These are phyloP conservation scores for Epistrophe grossulariae DNA, from an alignment of 2,888 invertebrate genomes.

Conservation along the genomic window DNA sequence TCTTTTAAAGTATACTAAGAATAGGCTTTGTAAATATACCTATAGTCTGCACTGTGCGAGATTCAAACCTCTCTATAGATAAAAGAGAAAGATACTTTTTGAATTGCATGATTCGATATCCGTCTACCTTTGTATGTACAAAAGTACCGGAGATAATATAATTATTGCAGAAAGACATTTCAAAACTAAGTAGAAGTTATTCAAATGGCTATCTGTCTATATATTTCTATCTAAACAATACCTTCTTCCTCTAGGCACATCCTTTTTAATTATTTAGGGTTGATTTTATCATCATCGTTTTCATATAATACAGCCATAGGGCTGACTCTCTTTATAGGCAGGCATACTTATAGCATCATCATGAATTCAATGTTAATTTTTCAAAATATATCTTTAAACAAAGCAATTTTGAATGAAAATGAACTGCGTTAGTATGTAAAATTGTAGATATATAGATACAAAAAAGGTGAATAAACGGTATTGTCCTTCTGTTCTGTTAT, in stretches of 20 bases:
- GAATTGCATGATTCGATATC: constrained; percentile 22
- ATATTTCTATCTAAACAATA: background rate
- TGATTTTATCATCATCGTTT: constrained; percentile 31
- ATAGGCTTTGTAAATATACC: constrained; percentile 13
- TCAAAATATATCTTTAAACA: constrained; percentile 26
- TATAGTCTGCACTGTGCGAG: background rate
- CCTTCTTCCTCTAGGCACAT: background rate
- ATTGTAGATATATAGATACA: too few relatives aligned
- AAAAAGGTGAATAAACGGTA: constrained; percentile 3
- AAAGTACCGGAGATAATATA: background rate
- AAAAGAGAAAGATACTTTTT: constrained; percentile 9
- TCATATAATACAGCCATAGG: constrained; percentile 1
- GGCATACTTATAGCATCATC: background rate
- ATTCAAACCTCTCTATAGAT: background rate
- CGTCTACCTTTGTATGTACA: background rate
- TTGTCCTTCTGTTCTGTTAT: constrained; percentile 11
- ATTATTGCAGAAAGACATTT: constrained; percentile 24
- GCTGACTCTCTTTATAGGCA: background rate
- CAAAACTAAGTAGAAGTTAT: constrained; percentile 39
- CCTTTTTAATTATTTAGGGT: constrained; percentile 38
- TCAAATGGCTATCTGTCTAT: constrained; percentile 23
- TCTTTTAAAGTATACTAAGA: constrained; percentile 34
- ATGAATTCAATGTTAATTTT: constrained; percentile 47
- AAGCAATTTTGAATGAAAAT: constrained; percentile 31
- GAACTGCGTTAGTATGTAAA: constrained; percentile 17